A percentile compares a stretch with the other conserved stretches of the same genome.
Evolutionary conservation across 2,888 invertebrate genomes (phyloP).

Genomic region (Volucella inanis): DNA sequence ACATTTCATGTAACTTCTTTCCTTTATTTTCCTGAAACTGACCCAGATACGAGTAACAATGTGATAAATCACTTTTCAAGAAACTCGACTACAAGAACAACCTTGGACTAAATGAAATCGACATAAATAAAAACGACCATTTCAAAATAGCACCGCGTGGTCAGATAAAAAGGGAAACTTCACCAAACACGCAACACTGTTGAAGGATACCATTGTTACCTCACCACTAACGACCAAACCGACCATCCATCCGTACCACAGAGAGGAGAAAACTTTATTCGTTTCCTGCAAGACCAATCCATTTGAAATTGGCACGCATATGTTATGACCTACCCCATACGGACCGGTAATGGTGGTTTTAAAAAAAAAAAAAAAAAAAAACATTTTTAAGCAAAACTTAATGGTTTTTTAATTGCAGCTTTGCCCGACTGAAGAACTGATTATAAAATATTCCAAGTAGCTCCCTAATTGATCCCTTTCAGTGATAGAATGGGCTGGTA

Average conservation of each 20-base stretch:
- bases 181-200: slow-evolving; percentile 31
- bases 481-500: background rate
- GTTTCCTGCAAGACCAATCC: slow-evolving; percentile 26
- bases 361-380: slow-evolving; percentile 1
- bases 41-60: slow-evolving; percentile 3
- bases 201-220: slow-evolving; percentile 15
- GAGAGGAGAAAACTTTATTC: slow-evolving; percentile 19
- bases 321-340: slow-evolving; percentile 11
- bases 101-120: slow-evolving; percentile 44
- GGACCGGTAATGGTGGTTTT: background rate
- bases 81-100: slow-evolving; percentile 12
- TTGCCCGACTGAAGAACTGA: background rate
- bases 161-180: slow-evolving; percentile 26
- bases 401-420: slow-evolving; percentile 48
- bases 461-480: background rate
- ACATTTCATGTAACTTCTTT: too few relatives aligned
- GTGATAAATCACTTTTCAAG: slow-evolving; percentile 19
- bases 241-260: too few relatives aligned
- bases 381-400: slow-evolving; percentile 20
- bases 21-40: background rate
- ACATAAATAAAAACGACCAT: slow-evolving; percentile 21
- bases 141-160: background rate
- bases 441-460: background rate
- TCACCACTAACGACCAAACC: background rate
- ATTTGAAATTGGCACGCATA: slow-evolving; percentile 29